A percentile compares a stretch with the other conserved stretches of the same genome.
Conservation (phyloP, 2,113 vertebrate species). For the Ailurus styani region DNA sequence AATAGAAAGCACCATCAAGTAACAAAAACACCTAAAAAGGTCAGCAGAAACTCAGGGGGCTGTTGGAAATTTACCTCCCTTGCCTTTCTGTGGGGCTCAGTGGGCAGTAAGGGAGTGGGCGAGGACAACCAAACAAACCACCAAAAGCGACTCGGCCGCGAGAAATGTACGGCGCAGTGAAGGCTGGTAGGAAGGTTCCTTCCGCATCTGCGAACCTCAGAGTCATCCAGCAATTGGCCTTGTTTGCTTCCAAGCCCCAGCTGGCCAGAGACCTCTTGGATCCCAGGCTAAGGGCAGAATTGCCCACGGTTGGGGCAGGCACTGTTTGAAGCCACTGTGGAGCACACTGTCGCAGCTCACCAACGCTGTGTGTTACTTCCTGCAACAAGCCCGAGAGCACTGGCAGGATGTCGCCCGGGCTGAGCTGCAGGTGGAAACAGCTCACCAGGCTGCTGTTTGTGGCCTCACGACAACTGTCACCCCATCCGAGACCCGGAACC, state of each 20-base stretch:
- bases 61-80: slow-evolving; percentile 66
- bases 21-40: slow-evolving; percentile 68
- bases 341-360: background rate
- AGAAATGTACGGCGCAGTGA: background rate
- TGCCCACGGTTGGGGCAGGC: background rate
- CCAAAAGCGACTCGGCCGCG: background rate
- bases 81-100: slow-evolving; percentile 25
- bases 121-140: background rate
- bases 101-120: slow-evolving; percentile 29
- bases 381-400: background rate
- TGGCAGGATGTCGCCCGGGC: background rate
- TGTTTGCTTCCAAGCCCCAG: background rate
- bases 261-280: background rate
- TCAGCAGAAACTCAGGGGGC: slow-evolving; percentile 66
- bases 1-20: slow-evolving; percentile 71
- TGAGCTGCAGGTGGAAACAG: slow-evolving; percentile 24
- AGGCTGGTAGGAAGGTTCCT: slow-evolving; percentile 16
- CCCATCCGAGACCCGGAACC: background rate
- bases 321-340: background rate
- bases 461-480: background rate
- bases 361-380: background rate
- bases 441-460: background rate
- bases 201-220: background rate
- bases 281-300: background rate
- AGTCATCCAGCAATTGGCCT: background rate